A percentile compares a stretch with the other conserved stretches of the same genome.
Conservation (phyloP, 1,140 invertebrate genomes). For the Trichoplusia ni region DNA sequence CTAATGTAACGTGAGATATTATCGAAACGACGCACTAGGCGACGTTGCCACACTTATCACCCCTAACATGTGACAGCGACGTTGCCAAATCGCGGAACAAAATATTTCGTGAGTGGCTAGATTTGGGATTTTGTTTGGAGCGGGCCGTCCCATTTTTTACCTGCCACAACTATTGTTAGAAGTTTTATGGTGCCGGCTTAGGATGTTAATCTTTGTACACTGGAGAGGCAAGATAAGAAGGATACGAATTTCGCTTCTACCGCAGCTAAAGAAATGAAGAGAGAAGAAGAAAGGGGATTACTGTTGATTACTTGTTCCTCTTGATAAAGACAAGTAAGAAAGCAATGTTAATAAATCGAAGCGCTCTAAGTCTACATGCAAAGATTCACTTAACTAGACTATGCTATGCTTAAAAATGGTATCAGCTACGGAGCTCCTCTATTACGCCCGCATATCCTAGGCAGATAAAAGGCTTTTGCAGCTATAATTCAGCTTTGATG, state of each 20-base stretch:
- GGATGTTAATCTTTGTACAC: neutral
- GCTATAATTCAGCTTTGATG: slow-evolving; percentile 1
- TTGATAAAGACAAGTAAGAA: too few species aligned
- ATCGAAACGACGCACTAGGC: neutral
- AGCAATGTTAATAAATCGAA: too few species aligned
- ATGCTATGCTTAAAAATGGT: neutral
- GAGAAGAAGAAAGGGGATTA: too few species aligned
- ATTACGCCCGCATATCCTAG: too few species aligned
- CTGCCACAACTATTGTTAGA: slow-evolving; percentile 34
- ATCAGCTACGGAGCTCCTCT: too few species aligned
- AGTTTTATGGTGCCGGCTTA: slow-evolving; percentile 23
- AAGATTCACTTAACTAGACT: too few species aligned
- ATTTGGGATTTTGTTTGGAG: slow-evolving; percentile 30
- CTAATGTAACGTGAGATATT: slow-evolving; percentile 17
- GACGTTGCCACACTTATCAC: slow-evolving; percentile 37
- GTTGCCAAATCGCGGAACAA: slow-evolving; percentile 38
- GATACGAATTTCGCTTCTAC: too few species aligned
- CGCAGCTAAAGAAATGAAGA: too few species aligned
- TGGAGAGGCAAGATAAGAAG: neutral
- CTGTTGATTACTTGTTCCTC: too few species aligned
- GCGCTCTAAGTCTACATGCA: too few species aligned
- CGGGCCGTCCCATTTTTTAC: slow-evolving; percentile 34
- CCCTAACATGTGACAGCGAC: slow-evolving; percentile 35
- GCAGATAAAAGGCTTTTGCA: neutral
- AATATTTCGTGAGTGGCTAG: slow-evolving; percentile 35